Evolutionary conservation across 2,113 vertebrate genomes (phyloP).

Genomic region (Neomonachus schauinslandi): DNA sequence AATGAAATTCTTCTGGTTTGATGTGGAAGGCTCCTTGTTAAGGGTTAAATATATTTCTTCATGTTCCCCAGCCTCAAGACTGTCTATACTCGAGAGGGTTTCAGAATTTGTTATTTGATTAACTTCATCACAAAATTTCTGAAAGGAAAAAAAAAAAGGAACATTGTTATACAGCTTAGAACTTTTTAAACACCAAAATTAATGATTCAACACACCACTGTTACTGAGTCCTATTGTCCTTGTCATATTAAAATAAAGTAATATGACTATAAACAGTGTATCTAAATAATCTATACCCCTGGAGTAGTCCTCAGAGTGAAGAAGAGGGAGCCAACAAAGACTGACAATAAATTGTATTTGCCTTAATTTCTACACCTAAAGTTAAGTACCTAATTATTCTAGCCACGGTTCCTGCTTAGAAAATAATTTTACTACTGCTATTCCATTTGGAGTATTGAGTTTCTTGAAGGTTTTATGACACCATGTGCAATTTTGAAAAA

Average conservation of each 20-base stretch:
- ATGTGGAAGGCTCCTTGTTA: constrained; percentile 72
- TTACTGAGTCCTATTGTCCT: not conserved
- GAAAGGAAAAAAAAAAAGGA: constrained; percentile 75
- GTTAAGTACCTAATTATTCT: constrained; percentile 42
- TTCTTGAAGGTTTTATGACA: constrained; percentile 25
- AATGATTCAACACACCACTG: constrained; percentile 34
- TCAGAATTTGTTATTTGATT: constrained; percentile 87
- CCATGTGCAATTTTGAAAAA: constrained; percentile 44
- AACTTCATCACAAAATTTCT: constrained; percentile 89
- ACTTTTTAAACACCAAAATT: constrained; percentile 62
- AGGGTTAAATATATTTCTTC: constrained; percentile 77
- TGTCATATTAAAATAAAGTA: not conserved
- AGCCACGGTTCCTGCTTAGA: not conserved
- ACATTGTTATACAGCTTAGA: constrained; percentile 36
- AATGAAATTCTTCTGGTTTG: constrained; percentile 76
- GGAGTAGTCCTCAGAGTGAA: not conserved
- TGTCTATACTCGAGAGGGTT: constrained; percentile 93
- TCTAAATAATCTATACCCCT: not conserved
- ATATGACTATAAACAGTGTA: not conserved
- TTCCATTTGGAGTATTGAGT: not conserved
- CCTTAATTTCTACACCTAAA: constrained; percentile 32
- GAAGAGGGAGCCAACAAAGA: constrained; percentile 19
- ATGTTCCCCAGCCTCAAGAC: constrained; percentile 90
- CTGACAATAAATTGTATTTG: not conserved
- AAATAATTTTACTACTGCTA: constrained; percentile 48